phyloP scores from a whole-genome alignment of 2,113 vertebrate genomes.

The Sminthopsis crassicaudata region DNA sequence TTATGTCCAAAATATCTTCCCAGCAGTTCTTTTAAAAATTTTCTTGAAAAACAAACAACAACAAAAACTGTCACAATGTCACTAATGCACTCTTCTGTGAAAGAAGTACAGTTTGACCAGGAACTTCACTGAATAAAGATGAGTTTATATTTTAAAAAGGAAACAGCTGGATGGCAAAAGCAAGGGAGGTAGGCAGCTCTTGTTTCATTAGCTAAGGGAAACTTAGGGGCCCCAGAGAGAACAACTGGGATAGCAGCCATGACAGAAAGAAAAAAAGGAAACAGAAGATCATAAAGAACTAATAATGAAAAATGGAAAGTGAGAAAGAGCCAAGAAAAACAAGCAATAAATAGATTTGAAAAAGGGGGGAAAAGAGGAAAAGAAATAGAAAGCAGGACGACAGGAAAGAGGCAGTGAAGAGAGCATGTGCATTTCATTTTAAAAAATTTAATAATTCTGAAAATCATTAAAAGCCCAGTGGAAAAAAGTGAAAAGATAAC shows the following conservation, averaged over 20 bases:
- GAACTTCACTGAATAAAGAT: conserved; percentile 83
- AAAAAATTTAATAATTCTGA: conserved; percentile 69
- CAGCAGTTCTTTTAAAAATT: conserved; percentile 67
- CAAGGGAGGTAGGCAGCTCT: conserved; percentile 82
- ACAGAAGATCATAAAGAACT: conserved; percentile 88
- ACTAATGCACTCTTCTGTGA: conserved; percentile 84
- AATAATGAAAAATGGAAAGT: conserved; percentile 90
- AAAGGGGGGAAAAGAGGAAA: conserved; percentile 42
- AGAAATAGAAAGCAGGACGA: conserved; percentile 68
- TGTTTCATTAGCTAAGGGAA: conserved; percentile 86
- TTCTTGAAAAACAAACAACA: neutral
- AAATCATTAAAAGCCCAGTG: conserved; percentile 54
- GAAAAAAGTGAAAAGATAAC: conserved; percentile 2
- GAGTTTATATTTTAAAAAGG: conserved; percentile 88
- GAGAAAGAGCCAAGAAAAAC: conserved; percentile 87
- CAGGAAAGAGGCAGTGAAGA: conserved; percentile 72
- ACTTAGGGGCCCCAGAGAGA: conserved; percentile 82
- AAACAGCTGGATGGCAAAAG: conserved; percentile 93
- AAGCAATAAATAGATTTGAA: conserved; percentile 86
- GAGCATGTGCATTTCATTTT: conserved; percentile 68
- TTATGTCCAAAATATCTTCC: conserved; percentile 85
- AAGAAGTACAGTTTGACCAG: conserved; percentile 82
- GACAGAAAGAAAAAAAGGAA: conserved; percentile 82
- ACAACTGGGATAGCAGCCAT: conserved; percentile 87
- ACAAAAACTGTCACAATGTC: conserved; percentile 74